phyloP scores from a whole-genome alignment of 2,113 vertebrate genomes.

The Phaethon lepturus region DNA sequence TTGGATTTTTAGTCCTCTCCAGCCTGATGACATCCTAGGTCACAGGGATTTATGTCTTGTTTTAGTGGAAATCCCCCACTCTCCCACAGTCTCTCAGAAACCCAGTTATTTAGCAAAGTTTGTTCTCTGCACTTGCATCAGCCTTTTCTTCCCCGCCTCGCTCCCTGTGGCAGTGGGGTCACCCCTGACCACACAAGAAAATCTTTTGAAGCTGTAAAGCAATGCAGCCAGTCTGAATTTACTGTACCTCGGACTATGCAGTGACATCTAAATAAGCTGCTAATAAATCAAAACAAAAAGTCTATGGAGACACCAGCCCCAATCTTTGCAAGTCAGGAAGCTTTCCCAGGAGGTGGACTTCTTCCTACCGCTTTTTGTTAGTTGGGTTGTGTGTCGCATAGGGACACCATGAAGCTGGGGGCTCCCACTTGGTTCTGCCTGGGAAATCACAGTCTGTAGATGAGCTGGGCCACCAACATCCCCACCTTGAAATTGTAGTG shows the following conservation, averaged over 20 bases:
- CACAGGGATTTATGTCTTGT: background rate
- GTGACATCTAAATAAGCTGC: background rate
- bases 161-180: background rate
- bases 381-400: background rate
- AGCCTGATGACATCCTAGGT: background rate
- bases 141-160: accelerated
- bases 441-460: background rate
- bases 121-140: background rate
- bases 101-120: background rate
- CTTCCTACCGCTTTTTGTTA: background rate
- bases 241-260: background rate
- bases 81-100: background rate
- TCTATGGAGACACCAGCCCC: background rate
- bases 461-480: background rate
- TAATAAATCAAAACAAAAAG: background rate
- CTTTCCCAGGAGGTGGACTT: background rate
- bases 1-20: background rate
- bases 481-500: background rate
- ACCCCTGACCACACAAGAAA: background rate
- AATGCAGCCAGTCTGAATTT: background rate
- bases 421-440: background rate
- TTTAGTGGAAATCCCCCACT: background rate
- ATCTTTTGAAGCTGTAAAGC: background rate
- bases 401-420: background rate
- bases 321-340: background rate